A percentile compares a stretch with the other conserved stretches of the same genome.
phyloP scores from a whole-genome alignment of 2,888 invertebrate genomes.

The Papilio protenor region DNA sequence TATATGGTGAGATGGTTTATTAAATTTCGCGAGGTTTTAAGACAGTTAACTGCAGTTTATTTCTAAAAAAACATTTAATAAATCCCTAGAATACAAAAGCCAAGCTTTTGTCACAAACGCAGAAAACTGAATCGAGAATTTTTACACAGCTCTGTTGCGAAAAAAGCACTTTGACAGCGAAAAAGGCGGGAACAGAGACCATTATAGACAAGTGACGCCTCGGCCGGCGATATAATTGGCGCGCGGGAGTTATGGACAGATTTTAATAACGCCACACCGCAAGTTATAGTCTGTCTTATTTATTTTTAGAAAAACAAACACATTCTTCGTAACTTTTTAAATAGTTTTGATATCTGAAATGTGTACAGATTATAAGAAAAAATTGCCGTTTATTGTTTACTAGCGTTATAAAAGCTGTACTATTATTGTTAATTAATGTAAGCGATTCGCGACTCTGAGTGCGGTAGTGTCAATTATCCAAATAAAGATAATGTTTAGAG shows the following conservation, averaged over 20 bases:
- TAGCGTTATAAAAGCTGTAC: too few species aligned
- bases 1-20: neutral
- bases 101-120: constrained; percentile 51
- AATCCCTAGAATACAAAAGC: constrained; percentile 49
- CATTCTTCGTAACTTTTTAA: constrained; percentile 1
- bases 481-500: neutral
- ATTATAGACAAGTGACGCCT: constrained; percentile 87
- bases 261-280: constrained; percentile 61
- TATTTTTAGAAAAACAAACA: constrained; percentile 46
- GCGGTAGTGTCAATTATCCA: neutral
- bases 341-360: neutral
- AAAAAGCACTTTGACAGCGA: constrained; percentile 82
- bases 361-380: neutral
- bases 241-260: constrained; percentile 67
- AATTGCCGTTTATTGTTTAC: too few species aligned
- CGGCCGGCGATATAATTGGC: constrained; percentile 68
- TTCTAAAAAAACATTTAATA: constrained; percentile 28
- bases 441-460: too few species aligned
- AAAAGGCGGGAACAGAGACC: constrained; percentile 82
- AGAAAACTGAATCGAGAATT: constrained; percentile 58
- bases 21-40: neutral
- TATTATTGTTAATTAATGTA: too few species aligned
- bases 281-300: constrained; percentile 57
- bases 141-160: constrained; percentile 69
- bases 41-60: neutral